These are phyloP conservation scores for Microcaecilia unicolor DNA, from an alignment of 2,797 vertebrate genomes.

Conservation along the genomic window DNA sequence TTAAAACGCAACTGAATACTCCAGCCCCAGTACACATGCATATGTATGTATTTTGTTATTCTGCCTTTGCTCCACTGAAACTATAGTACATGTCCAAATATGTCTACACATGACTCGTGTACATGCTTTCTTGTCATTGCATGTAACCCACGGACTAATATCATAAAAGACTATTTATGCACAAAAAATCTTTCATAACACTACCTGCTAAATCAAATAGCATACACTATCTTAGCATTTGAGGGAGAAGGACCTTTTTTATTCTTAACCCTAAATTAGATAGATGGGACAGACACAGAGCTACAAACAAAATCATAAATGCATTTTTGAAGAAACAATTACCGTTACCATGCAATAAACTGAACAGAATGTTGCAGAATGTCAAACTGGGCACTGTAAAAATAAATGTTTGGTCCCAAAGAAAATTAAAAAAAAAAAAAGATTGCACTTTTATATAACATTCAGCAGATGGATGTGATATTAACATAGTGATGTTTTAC, in stretches of 20 bases:
- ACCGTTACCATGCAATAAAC: constrained; percentile 65
- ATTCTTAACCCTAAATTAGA: constrained; percentile 45
- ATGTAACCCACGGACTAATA: too few species aligned
- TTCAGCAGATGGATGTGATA: constrained; percentile 95
- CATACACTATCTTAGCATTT: constrained; percentile 10
- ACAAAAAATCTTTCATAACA: too few species aligned
- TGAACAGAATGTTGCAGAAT: constrained; percentile 66
- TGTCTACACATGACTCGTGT: too few species aligned
- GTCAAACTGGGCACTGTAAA: constrained; percentile 73
- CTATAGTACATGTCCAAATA: too few species aligned
- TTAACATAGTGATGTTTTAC: constrained; percentile 92
- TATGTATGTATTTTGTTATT: too few species aligned
- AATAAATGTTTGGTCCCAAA: constrained; percentile 67
- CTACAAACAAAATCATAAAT: constrained; percentile 64
- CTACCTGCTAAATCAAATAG: too few species aligned
- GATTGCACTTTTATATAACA: constrained; percentile 69
- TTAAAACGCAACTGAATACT: too few species aligned
- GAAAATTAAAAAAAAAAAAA: constrained; percentile 77
- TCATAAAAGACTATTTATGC: too few species aligned
- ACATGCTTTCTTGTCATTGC: too few species aligned
- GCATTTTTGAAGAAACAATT: constrained; percentile 64
- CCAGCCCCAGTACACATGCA: too few species aligned
- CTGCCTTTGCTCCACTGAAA: too few species aligned
- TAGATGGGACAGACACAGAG: constrained; percentile 58
- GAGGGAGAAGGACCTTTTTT: constrained; percentile 14